Evolutionary conservation across 2,797 vertebrate species (phyloP).

Genomic region (Gorsachius magnificus): DNA sequence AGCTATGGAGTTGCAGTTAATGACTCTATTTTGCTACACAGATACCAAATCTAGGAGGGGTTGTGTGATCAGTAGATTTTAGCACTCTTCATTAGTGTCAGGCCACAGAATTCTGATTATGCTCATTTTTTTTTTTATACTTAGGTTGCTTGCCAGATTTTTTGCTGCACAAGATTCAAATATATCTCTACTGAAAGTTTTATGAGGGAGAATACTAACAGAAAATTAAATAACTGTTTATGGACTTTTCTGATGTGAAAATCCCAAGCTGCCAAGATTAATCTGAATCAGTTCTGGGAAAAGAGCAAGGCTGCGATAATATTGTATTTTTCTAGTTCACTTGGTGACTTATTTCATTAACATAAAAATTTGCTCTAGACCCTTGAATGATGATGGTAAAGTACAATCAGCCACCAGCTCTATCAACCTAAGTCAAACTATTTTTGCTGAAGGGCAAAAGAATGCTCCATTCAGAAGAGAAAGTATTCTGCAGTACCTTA

Average conservation of each 20-base stretch:
- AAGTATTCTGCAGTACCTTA: neutral
- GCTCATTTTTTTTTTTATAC: neutral
- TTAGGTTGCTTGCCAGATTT: conserved; percentile 2
- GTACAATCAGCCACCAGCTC: neutral
- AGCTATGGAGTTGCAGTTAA: neutral
- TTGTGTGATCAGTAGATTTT: conserved; percentile 10
- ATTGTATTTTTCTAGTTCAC: neutral
- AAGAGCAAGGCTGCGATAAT: neutral
- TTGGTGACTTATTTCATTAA: conserved; percentile 4
- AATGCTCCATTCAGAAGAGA: neutral
- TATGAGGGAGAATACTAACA: neutral
- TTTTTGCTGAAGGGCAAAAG: neutral
- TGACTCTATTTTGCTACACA: neutral
- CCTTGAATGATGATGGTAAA: neutral
- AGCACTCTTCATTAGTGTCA: neutral
- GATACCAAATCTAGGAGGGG: neutral
- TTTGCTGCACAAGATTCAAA: neutral
- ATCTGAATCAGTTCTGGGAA: neutral
- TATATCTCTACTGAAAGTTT: neutral
- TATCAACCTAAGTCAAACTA: neutral
- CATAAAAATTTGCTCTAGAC: neutral
- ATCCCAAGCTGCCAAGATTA: conserved; percentile 7
- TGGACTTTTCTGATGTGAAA: neutral
- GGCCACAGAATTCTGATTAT: conserved; percentile 9
- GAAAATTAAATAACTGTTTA: conserved; percentile 33